Base-by-base conservation (phyloP, 2,797 vertebrate genomes). In the Protosalanx chinensis region DNA sequence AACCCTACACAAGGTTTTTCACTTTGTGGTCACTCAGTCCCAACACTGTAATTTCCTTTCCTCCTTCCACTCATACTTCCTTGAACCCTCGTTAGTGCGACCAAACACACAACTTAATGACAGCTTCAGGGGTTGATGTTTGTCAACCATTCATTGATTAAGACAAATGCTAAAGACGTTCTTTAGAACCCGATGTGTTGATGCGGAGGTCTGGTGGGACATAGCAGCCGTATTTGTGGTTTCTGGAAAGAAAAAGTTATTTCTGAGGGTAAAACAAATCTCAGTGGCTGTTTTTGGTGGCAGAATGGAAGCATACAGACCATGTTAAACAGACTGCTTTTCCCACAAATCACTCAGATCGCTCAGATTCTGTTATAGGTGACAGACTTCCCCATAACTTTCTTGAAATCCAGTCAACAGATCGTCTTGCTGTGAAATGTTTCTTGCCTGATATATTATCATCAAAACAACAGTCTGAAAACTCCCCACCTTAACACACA, bases 161-260 rank as follows among this genome's bases (percentile, higher is more conserved):
- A n/a, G 62, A 20, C 16, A 33, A 20, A 64, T 33, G n/a, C 33
- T 37, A 33, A 64, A 37, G 32, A 35, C 18, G 35, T 18, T 30
- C 60, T 29, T 41, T 64, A 32, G 68, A 67, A 41, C 56, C 70
- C 30, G 61, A 30, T 27, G 32, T 62, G 32, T 60, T 2, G 30
- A 53, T 29, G 58, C 20, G 56, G 69, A 63, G 63, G 13, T 63
- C n/a, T 33, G 2, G 32, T 0, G 30, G 33, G 18, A 6, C 8
- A 70, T 60, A 1, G 62, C 57, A 20, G 23, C 76, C 66, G 83
- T 82, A 74, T 65, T 60, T 83, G 81, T 80, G 83, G 81, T 77
- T 70, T 78, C 62, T 70, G 78, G 73, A 77, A 72, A n/a, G 41
- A 32, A 59, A 35, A 72, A 80, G 73, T 64, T 69, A 20, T 74